Evolutionary conservation across 2,888 invertebrate genomes (phyloP).

Genomic region (Heliconius ethilla): DNA sequence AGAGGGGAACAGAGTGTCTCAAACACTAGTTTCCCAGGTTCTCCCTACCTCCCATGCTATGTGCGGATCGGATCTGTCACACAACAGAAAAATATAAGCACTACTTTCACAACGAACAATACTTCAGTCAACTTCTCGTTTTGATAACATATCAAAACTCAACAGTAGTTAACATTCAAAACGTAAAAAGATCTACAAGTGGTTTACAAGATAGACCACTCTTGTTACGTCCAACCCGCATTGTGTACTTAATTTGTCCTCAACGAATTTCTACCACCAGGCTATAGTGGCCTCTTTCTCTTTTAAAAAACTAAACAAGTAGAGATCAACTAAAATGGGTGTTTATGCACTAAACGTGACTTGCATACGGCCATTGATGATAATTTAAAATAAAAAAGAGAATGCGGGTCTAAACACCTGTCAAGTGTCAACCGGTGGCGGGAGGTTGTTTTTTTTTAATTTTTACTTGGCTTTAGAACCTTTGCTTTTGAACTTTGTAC

Average conservation of each 20-base stretch:
- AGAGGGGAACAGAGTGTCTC: too few species aligned
- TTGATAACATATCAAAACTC: conserved; percentile 23
- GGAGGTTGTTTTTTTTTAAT: conserved; percentile 33
- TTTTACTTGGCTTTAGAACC: conserved; percentile 20
- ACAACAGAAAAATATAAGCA: background rate
- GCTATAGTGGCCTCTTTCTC: conserved; percentile 18
- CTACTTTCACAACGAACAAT: background rate
- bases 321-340: conserved; percentile 37
- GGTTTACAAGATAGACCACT: conserved; percentile 31
- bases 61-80: background rate
- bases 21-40: too few species aligned
- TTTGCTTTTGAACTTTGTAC: background rate
- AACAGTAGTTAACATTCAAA: conserved; percentile 30
- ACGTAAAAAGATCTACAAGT: conserved; percentile 28
- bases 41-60: too few species aligned
- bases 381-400: conserved; percentile 47
- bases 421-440: conserved; percentile 46
- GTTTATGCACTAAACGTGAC: conserved; percentile 43
- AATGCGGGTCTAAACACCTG: conserved; percentile 49
- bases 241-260: conserved; percentile 36
- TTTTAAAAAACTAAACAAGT: background rate
- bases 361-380: conserved; percentile 44
- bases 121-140: background rate
- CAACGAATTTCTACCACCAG: conserved; percentile 31
- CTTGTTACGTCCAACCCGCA: conserved; percentile 35